phyloP scores from a whole-genome alignment of 64 coral and sea anemone genomes.

The Orbicella faveolata region DNA sequence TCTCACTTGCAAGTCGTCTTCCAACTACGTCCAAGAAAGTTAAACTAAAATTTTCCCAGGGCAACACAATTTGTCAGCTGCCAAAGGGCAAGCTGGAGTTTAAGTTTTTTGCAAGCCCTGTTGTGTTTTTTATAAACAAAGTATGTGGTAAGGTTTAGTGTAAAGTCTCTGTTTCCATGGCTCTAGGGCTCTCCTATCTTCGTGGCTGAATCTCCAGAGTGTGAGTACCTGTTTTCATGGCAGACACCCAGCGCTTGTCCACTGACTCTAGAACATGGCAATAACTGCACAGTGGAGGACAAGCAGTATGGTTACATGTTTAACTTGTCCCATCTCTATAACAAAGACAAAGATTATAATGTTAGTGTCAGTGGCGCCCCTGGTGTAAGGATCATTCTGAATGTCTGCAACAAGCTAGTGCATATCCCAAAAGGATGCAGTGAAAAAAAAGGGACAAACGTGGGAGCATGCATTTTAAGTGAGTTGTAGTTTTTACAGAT shows the following conservation, averaged over 20 bases:
- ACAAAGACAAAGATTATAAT: constrained; percentile 5
- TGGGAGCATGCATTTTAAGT: constrained; percentile 38
- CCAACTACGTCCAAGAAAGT: too few species aligned
- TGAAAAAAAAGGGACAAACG: background rate
- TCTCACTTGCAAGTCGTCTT: too few species aligned
- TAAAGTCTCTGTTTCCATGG: background rate
- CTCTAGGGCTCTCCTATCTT: constrained; percentile 62
- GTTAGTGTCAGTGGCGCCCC: background rate
- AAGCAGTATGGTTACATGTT: constrained; percentile 49
- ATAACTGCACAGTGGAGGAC: constrained; percentile 48
- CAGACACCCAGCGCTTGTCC: constrained; percentile 76
- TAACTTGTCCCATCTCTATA: constrained; percentile 26
- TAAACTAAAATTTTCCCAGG: too few species aligned
- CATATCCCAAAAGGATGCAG: background rate
- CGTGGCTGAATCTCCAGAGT: constrained; percentile 44
- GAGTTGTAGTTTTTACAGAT: background rate
- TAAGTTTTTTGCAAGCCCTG: too few species aligned
- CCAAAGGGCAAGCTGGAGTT: too few species aligned
- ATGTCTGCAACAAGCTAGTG: constrained; percentile 9
- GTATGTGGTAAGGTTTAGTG: too few species aligned
- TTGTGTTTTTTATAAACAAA: too few species aligned
- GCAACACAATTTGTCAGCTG: too few species aligned
- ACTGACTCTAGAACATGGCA: constrained; percentile 20
- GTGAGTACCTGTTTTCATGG: constrained; percentile 77
- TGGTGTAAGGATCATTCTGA: constrained; percentile 12